phyloP scores from a whole-genome alignment of 2,888 invertebrate species.

The Thelaira solivaga region DNA sequence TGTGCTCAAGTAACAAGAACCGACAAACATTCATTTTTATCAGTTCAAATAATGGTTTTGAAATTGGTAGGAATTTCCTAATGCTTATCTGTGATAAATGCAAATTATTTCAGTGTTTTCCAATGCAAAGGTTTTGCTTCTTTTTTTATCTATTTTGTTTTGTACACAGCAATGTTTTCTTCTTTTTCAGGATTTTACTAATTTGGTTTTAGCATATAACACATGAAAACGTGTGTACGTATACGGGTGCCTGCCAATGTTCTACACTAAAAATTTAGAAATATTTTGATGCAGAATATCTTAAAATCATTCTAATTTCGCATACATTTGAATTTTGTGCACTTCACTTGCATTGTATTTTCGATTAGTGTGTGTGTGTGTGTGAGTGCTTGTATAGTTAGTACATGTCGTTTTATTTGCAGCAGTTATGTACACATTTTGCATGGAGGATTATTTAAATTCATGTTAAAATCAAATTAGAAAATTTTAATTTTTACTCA shows the following conservation, averaged over 20 bases:
- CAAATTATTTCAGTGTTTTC: conserved; percentile 48
- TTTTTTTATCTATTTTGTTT: conserved; percentile 2
- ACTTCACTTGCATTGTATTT: not conserved
- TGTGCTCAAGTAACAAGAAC: conserved; percentile 29
- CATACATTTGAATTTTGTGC: conserved; percentile 17
- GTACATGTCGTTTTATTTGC: not conserved
- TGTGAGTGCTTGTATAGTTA: not conserved
- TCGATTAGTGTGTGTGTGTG: not conserved
- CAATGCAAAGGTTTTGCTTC: conserved; percentile 15
- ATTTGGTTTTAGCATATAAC: conserved; percentile 17
- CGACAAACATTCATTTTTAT: conserved; percentile 41
- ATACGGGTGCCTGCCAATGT: not conserved
- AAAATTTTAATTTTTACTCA: conserved; percentile 22
- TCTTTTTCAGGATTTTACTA: conserved; percentile 4
- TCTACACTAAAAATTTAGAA: too few relatives aligned
- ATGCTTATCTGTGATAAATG: conserved; percentile 51
- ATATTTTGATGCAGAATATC: not conserved
- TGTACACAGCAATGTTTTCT: not conserved
- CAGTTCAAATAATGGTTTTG: conserved; percentile 59
- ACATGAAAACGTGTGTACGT: not conserved
- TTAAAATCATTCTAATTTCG: conserved; percentile 16
- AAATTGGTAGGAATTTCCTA: conserved; percentile 61
- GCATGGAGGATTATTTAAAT: conserved; percentile 10
- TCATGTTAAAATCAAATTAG: conserved; percentile 21
- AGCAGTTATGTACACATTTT: not conserved